Percentiles rank a stretch among this genome's conserved stretches.
phyloP scores from a whole-genome alignment of 2,797 vertebrate genomes.

The Leptoclinus maculatus region DNA sequence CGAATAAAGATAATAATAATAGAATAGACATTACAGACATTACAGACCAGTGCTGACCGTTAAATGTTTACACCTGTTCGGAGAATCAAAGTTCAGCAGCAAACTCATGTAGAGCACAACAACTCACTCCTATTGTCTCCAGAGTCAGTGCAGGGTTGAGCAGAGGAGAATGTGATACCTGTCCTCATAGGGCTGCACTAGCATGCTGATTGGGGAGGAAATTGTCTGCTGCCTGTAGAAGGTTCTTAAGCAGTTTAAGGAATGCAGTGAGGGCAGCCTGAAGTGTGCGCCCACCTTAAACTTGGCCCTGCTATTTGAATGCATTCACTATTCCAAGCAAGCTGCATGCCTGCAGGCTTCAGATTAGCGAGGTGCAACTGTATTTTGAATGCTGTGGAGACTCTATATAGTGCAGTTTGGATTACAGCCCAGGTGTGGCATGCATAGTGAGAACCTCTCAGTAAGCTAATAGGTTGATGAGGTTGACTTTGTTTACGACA shows the following conservation, averaged over 20 bases:
- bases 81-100: background rate
- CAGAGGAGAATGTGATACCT: slow-evolving; percentile 14
- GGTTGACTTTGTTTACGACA: slow-evolving; percentile 39
- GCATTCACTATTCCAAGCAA: slow-evolving; percentile 40
- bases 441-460: slow-evolving; percentile 10
- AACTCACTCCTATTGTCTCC: background rate
- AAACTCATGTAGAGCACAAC: background rate
- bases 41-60: background rate
- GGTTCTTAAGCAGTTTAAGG: slow-evolving; percentile 41
- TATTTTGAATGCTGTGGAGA: slow-evolving; percentile 47
- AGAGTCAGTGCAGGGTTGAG: background rate
- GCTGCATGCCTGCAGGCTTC: slow-evolving; percentile 50
- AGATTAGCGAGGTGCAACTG: slow-evolving; percentile 55
- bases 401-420: slow-evolving; percentile 35
- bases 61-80: background rate
- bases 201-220: slow-evolving; percentile 21
- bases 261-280: slow-evolving; percentile 36
- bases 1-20: no score
- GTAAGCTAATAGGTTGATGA: slow-evolving; percentile 15
- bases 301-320: slow-evolving; percentile 46
- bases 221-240: slow-evolving; percentile 41
- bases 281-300: slow-evolving; percentile 28
- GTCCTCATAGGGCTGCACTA: slow-evolving; percentile 1
- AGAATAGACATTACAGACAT: background rate
- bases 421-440: slow-evolving; percentile 42